Conservation (phyloP, 2,797 vertebrate species). For the Denticeps clupeoides region DNA sequence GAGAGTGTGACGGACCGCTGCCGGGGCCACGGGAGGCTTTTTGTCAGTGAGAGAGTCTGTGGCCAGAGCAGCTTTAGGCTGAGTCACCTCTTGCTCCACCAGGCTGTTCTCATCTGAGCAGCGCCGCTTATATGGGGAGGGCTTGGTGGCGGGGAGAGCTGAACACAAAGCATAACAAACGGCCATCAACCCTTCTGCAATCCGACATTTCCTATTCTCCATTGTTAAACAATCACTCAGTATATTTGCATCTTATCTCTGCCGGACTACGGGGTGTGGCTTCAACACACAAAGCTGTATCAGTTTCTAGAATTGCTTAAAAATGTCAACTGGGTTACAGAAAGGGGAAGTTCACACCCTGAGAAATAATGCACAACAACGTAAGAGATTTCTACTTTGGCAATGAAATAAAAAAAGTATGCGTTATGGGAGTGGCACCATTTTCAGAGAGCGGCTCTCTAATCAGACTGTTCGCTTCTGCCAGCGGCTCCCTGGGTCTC, state of each 20-base stretch:
- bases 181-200: not conserved
- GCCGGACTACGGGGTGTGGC: no score
- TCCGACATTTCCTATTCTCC: not conserved
- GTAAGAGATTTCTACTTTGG: no score
- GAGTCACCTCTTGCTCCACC: constrained; percentile 38
- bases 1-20: constrained; percentile 7
- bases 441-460: constrained; percentile 45
- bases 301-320: no score
- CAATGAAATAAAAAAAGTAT: no score
- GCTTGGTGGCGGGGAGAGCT: constrained; percentile 69
- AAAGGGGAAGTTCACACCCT: no score
- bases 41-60: constrained; percentile 44
- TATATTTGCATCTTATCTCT: no score
- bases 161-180: not conserved
- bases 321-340: no score
- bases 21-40: constrained; percentile 39
- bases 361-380: no score
- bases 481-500: constrained; percentile 72
- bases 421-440: no score
- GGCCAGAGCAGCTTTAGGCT: constrained; percentile 16
- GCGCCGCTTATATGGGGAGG: constrained; percentile 80
- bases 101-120: constrained; percentile 64
- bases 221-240: no score
- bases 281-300: no score
- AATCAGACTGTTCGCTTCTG: constrained; percentile 63